These are phyloP conservation scores for Polyodon spathula DNA, from an alignment of 2,113 vertebrate species.

Conservation along the genomic window DNA sequence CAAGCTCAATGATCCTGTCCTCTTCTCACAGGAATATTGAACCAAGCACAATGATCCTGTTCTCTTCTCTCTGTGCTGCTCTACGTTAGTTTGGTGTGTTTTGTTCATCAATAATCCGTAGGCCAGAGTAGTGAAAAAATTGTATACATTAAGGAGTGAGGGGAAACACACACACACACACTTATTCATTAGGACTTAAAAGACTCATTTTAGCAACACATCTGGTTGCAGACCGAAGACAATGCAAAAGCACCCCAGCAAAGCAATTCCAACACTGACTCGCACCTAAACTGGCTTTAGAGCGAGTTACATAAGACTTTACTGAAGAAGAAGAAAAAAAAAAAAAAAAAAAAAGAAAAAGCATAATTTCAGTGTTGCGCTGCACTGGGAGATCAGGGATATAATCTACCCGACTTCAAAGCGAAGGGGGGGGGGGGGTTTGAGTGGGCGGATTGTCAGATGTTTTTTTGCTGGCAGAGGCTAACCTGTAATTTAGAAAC, in stretches of 20 bases:
- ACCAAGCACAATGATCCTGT: too few species aligned
- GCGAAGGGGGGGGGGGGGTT: constrained; percentile 26
- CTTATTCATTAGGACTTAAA: constrained; percentile 36
- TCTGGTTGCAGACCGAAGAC: constrained; percentile 33
- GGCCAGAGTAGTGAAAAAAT: constrained; percentile 18
- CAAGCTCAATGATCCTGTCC: too few species aligned
- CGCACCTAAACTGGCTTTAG: constrained; percentile 29
- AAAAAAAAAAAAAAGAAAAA: constrained; percentile 30
- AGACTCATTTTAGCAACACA: constrained; percentile 27
- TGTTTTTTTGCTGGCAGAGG: constrained; percentile 33
- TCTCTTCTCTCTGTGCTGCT: too few species aligned
- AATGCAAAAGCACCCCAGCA: constrained; percentile 25
- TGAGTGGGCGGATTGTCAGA: constrained; percentile 28
- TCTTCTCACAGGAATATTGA: too few species aligned
- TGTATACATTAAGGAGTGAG: constrained; percentile 10
- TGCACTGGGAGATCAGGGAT: too few species aligned
- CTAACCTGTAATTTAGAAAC: constrained; percentile 46
- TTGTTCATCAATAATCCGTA: constrained; percentile 13
- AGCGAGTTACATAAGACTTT: constrained; percentile 19
- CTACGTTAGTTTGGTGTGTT: too few species aligned
- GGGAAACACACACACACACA: constrained; percentile 16
- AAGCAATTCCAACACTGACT: constrained; percentile 30
- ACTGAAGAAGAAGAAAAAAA: constrained; percentile 22
- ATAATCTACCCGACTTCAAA: constrained; percentile 43
- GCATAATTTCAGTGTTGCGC: too few species aligned